A percentile compares a stretch with the other conserved stretches of the same genome.
These are phyloP conservation scores for Setipinna tenuifilis DNA, from an alignment of 2,797 vertebrate species.

Conservation along the genomic window DNA sequence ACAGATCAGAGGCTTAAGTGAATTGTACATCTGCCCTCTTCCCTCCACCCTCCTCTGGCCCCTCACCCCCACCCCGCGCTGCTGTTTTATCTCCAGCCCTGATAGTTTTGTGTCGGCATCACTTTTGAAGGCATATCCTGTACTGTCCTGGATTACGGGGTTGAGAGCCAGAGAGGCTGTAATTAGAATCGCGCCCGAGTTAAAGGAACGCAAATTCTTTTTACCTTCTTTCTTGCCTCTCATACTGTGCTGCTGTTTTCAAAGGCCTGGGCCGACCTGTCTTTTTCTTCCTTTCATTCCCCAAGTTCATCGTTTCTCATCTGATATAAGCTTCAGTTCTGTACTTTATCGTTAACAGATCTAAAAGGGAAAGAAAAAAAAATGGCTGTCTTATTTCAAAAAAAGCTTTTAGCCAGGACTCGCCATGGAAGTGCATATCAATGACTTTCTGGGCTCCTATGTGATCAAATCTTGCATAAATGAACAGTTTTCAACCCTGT, in stretches of 20 bases:
- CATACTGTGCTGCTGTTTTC: background rate
- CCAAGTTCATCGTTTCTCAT: slow-evolving; percentile 30
- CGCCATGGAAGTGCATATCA: background rate
- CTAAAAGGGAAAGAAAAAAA: background rate
- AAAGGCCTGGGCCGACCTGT: background rate
- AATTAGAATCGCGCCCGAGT: slow-evolving; percentile 49
- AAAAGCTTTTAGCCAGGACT: background rate
- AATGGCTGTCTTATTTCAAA: background rate
- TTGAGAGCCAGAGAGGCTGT: slow-evolving; percentile 41
- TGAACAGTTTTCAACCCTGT: background rate
- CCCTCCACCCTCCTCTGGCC: background rate
- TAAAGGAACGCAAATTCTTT: slow-evolving; percentile 37
- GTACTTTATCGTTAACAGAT: slow-evolving; percentile 35
- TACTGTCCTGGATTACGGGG: slow-evolving; percentile 50
- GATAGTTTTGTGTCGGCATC: slow-evolving; percentile 53
- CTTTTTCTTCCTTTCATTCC: background rate
- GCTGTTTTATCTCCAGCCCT: slow-evolving; percentile 40
- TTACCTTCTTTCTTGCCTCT: background rate
- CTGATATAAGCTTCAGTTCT: slow-evolving; percentile 30
- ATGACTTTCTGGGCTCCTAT: background rate
- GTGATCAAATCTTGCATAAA: background rate
- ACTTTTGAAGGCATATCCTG: slow-evolving; percentile 50
- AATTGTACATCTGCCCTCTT: slow-evolving; percentile 44
- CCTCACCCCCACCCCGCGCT: background rate
- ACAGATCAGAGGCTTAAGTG: slow-evolving; percentile 50